Base-by-base conservation (phyloP, 2,888 invertebrate genomes). In the Tribolium freemani region DNA sequence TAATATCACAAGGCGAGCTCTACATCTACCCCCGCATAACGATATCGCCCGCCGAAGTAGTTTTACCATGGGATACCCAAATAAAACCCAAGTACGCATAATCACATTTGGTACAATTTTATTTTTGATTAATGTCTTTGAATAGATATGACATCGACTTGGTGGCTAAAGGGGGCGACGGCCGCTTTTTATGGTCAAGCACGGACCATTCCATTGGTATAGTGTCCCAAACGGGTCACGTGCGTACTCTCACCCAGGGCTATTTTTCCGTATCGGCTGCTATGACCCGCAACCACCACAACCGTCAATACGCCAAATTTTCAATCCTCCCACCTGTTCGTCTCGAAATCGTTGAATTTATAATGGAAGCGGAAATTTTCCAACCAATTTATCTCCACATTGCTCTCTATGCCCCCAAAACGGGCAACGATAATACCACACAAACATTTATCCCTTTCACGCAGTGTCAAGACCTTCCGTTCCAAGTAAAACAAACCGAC, bases 81-180 rank as follows among this genome's bases (percentile, higher is more conserved):
- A 82, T 86, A 13, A 88, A 88, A 76, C 88, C 90, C 1, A 89
- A 88, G 84, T 89, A 89, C 83, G 82, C 11, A 3, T 26, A 45
- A 10, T 45, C 11, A 3, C n/a, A 61, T 6, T 48, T 44, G 20
- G 6, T 10, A 45, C 8, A 45, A 45, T 10, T 45, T 45, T 53
- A 78, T 16, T 58, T 20, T 38, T 58, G 0, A 44, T 58, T 48
- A 26, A 26, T 26, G 26, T 26, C 3, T 26, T 26, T 26, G 26
- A 3, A 3, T 78, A 89, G 90, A 30, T 90, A 90, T 78, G 90
- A 90, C 74, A 85, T 92, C 53, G 88, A 89, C 76, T 87, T 93
- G 69, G 85, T 89, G 82, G 94, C 93, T 0, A 88, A 86, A 26
- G 95, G 95, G 26, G 95, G 95, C 0, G 94, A 94, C 85, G 94